Base-by-base conservation (phyloP, 30 jellyfish, hydroid and myxozoan species). In the Turritopsis rubra region DNA sequence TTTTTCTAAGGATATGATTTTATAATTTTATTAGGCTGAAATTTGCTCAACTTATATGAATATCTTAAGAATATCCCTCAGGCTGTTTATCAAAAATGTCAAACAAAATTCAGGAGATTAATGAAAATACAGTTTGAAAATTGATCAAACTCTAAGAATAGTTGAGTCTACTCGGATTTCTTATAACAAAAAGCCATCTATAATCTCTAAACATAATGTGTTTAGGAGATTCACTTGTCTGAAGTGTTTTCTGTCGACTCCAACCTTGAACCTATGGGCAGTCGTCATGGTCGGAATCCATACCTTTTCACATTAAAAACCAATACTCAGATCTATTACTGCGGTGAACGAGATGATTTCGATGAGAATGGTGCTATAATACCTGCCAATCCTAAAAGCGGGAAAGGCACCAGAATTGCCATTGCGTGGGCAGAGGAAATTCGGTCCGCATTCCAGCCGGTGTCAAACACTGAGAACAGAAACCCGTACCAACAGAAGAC, bases 361-460 rank as follows among this genome's bases (percentile, higher is more conserved):
- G 95, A 93, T 73, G 96, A 85, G 54, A 88, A 85, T 65, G 96
- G 96, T 0, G 81, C 95, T 86, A 85, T 93, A 21, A 93, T 87
- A n/a, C 92, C 99, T 20, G 91, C 96, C 17, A 92, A 85, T 54
- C 96, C 99, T 18, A 91, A 93, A 24, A 85, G 96, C 54, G 99
- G 99, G 22, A 88, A 87, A 60, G 99, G 99, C 25, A 85, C 95
- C 28, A 74, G 99, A 75, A 88, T 93, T 74, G 99, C 97, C 23
- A 81, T 93, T 52, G 73, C 99, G 18, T 93, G 99, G 99, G 96
- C 96, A 18, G 99, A 93, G 75, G 89, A 89, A 19, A 88, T 89
- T 29, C 89, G 84, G 85, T 74, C 82, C 82, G 99, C 99, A 18
- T 73, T 77, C 28, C 99, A 93, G 75, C 96, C 99, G 16, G 91